A percentile compares a stretch with the other conserved stretches of the same genome.
phyloP scores from a whole-genome alignment of 2,113 vertebrate genomes.

The Arizona elegans region DNA sequence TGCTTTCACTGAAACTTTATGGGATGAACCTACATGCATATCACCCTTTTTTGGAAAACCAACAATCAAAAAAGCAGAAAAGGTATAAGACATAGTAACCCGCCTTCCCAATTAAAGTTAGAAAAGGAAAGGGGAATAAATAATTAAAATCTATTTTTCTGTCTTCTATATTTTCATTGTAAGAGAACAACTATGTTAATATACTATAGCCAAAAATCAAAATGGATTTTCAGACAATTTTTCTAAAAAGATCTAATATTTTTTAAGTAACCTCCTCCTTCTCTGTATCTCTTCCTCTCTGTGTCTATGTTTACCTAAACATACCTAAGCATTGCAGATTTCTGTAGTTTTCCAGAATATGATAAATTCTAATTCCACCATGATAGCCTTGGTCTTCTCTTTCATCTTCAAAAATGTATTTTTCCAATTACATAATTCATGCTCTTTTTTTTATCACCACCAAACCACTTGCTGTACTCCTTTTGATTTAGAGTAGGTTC shows the following conservation, averaged over 20 bases:
- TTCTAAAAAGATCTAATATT: not conserved
- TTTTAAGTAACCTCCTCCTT: too few relatives aligned
- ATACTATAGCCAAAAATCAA: not conserved
- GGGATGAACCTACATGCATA: not conserved
- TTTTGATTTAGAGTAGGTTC: not conserved
- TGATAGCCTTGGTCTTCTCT: not conserved
- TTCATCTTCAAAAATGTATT: not conserved
- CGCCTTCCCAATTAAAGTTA: too few relatives aligned
- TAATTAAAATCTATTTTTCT: too few relatives aligned
- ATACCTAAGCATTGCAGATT: not conserved
- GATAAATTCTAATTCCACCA: not conserved
- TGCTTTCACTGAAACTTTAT: not conserved
- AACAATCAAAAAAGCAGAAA: not conserved
- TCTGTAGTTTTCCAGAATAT: not conserved
- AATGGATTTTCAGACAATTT: not conserved
- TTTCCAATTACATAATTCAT: not conserved
- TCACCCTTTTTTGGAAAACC: not conserved
- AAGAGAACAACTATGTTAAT: not conserved
- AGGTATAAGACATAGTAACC: too few relatives aligned
- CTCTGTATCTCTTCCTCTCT: too few relatives aligned
- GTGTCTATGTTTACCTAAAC: too few relatives aligned
- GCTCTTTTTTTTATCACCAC: not conserved
- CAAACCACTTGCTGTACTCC: not conserved
- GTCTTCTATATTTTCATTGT: too few relatives aligned
- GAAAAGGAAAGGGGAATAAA: too few relatives aligned